Conservation (phyloP, 1,140 invertebrate genomes). For the Drosophila varians region DNA sequence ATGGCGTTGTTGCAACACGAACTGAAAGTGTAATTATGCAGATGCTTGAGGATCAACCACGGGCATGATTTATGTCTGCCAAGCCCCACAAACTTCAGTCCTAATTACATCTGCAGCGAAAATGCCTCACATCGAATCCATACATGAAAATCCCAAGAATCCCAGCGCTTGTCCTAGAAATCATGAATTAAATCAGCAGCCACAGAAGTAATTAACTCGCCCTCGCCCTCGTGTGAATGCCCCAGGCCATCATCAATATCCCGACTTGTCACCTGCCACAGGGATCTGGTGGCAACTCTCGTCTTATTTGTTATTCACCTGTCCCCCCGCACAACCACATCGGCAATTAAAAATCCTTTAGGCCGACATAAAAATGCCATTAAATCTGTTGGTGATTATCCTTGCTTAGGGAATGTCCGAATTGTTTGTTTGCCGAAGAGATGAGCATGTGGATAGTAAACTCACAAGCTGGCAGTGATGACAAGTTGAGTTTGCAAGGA, state of each 20-base stretch:
- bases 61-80: slow-evolving; percentile 41
- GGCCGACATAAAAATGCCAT: slow-evolving; percentile 74
- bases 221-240: slow-evolving; percentile 39
- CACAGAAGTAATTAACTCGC: slow-evolving; percentile 69
- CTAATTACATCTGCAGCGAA: slow-evolving; percentile 41
- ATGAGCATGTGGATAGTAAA: slow-evolving; percentile 10
- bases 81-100: slow-evolving; percentile 2
- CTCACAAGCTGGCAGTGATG: neutral
- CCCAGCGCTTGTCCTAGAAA: slow-evolving; percentile 13
- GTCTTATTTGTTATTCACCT: slow-evolving; percentile 68
- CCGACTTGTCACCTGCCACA: slow-evolving; percentile 23
- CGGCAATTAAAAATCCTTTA: slow-evolving; percentile 79
- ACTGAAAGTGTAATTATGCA: slow-evolving; percentile 76
- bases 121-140: neutral
- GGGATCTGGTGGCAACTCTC: slow-evolving; percentile 54
- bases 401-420: slow-evolving; percentile 40
- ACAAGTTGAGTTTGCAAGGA: neutral
- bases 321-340: slow-evolving; percentile 28
- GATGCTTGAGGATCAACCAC: slow-evolving; percentile 54
- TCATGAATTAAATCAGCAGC: slow-evolving; percentile 43
- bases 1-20: slow-evolving; percentile 57
- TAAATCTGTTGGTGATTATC: slow-evolving; percentile 70
- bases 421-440: slow-evolving; percentile 17
- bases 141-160: slow-evolving; percentile 15
- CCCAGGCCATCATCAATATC: slow-evolving; percentile 59